Conservation (phyloP, 2,888 invertebrate species). For the Ormyrus nitidulus region DNA sequence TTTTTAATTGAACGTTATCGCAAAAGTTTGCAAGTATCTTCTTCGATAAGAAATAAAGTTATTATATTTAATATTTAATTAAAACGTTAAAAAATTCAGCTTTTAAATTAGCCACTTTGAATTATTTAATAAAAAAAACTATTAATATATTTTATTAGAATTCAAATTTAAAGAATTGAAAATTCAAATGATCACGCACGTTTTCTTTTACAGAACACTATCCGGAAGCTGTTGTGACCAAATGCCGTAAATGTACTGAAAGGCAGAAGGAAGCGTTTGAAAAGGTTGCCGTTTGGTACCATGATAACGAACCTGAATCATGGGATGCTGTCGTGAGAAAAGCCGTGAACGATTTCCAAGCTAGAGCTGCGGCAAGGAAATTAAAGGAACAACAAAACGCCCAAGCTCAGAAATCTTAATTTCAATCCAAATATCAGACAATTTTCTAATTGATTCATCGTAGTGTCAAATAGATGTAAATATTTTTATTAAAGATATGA, state of each 20-base stretch:
- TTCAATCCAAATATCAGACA: background rate
- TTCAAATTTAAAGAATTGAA: too few relatives aligned
- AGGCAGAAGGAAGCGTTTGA: constrained; percentile 62
- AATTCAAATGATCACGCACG: too few relatives aligned
- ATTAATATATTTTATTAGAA: too few relatives aligned
- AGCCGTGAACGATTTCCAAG: constrained; percentile 6
- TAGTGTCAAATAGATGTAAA: constrained; percentile 2
- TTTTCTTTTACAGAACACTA: constrained; percentile 58
- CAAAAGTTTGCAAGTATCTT: too few relatives aligned
- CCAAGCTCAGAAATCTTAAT: background rate
- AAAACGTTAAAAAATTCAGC: too few relatives aligned
- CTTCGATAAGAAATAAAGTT: too few relatives aligned
- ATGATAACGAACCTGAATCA: constrained; percentile 60
- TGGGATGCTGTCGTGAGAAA: constrained; percentile 60
- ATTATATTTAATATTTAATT: too few relatives aligned
- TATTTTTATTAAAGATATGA: background rate
- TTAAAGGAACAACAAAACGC: too few relatives aligned
- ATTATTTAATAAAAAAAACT: too few relatives aligned
- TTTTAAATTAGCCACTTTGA: too few relatives aligned
- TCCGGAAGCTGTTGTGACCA: constrained; percentile 64
- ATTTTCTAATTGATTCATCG: background rate
- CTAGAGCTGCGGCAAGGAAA: background rate
- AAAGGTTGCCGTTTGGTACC: constrained; percentile 62
- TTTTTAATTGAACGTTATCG: too few relatives aligned
- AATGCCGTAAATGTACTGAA: constrained; percentile 64